These are phyloP conservation scores for Ectemnius cavifrons DNA, from an alignment of 2,888 invertebrate species.

Conservation along the genomic window DNA sequence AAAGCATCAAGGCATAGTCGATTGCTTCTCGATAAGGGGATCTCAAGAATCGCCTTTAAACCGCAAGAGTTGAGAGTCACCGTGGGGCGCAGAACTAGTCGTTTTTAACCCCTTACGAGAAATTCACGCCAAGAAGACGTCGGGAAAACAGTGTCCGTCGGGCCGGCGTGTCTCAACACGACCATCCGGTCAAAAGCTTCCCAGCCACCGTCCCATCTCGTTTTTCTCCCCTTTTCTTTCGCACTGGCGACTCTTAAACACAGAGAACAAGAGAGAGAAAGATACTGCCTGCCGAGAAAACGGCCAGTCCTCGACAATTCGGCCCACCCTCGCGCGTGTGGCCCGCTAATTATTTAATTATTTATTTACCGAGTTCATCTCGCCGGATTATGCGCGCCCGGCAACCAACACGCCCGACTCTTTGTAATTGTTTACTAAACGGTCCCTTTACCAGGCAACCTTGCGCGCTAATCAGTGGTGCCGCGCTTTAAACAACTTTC, in stretches of 20 bases:
- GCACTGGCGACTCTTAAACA: slow-evolving; percentile 51
- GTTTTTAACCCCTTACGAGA: slow-evolving; percentile 61
- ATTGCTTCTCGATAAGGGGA: too few relatives aligned
- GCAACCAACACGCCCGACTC: slow-evolving; percentile 47
- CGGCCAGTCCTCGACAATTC: slow-evolving; percentile 42
- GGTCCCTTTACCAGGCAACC: slow-evolving; percentile 49
- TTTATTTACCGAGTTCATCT: slow-evolving; percentile 70
- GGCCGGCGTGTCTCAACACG: slow-evolving; percentile 11
- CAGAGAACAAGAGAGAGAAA: background rate
- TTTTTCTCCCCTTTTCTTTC: slow-evolving; percentile 59
- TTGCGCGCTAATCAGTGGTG: slow-evolving; percentile 50
- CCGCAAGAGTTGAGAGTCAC: slow-evolving; percentile 54
- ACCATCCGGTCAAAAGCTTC: slow-evolving; percentile 48
- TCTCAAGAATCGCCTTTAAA: slow-evolving; percentile 1
- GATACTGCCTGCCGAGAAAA: slow-evolving; percentile 43
- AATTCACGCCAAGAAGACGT: slow-evolving; percentile 51
- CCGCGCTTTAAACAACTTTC: slow-evolving; percentile 50
- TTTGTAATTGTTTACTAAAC: slow-evolving; percentile 70
- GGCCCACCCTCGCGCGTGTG: slow-evolving; percentile 1
- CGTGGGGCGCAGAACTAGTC: slow-evolving; percentile 35
- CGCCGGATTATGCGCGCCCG: slow-evolving; percentile 59
- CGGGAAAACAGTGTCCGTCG: slow-evolving; percentile 43
- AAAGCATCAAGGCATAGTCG: too few relatives aligned
- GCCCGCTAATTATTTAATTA: slow-evolving; percentile 72
- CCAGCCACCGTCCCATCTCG: slow-evolving; percentile 25